These are phyloP conservation scores for Carduelis carduelis DNA, from an alignment of 2,797 vertebrate species.

Conservation along the genomic window DNA sequence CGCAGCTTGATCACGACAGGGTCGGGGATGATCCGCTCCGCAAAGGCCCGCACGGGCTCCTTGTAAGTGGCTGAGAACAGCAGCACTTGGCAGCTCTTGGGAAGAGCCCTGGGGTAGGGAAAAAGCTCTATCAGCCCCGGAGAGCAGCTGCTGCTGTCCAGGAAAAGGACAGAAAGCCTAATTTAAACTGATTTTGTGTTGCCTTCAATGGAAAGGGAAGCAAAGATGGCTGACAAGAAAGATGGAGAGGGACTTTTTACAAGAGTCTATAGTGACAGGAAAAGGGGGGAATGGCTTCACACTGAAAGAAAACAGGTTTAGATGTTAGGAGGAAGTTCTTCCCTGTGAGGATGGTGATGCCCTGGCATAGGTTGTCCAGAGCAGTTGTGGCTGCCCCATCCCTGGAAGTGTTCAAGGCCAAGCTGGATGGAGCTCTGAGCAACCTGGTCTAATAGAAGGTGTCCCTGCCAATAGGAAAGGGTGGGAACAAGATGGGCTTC, in stretches of 20 bases:
- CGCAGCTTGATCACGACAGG: conserved; percentile 76
- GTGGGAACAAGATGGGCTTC: neutral
- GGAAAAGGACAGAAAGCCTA: neutral
- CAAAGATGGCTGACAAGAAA: neutral
- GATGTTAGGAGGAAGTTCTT: neutral
- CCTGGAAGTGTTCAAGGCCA: neutral
- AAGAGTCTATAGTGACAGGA: neutral
- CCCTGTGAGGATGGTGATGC: neutral
- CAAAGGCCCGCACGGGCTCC: conserved; percentile 71
- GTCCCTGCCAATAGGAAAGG: too few species aligned
- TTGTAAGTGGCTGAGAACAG: conserved; percentile 80
- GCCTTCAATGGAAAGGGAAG: neutral
- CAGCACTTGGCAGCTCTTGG: conserved; percentile 75
- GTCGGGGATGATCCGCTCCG: conserved; percentile 61
- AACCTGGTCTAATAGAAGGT: neutral
- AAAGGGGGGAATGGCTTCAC: neutral
- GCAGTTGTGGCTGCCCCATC: neutral
- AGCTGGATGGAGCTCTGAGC: neutral
- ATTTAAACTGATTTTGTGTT: neutral
- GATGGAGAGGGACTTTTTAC: neutral
- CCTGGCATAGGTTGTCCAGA: neutral
- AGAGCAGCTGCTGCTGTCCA: neutral
- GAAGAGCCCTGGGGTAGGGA: conserved; percentile 53
- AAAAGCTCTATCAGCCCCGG: rapidly evolving
- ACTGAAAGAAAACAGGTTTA: neutral